phyloP scores from a whole-genome alignment of 2,888 invertebrate genomes.

The Chymomyza fuscimana region DNA sequence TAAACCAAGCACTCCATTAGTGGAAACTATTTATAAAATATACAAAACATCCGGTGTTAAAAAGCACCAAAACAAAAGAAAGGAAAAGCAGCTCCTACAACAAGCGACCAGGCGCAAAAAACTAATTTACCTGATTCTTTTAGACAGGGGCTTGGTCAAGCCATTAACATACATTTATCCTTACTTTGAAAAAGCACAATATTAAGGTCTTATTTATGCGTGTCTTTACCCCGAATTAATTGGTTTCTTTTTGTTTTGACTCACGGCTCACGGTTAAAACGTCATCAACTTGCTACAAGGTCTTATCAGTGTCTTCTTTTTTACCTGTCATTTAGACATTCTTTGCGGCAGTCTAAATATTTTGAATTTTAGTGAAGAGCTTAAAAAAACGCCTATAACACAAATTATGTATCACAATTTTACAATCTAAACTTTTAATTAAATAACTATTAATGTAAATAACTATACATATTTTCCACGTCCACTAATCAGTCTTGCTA shows the following conservation, averaged over 20 bases:
- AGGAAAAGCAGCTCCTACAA: constrained; percentile 10
- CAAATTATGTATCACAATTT: not conserved
- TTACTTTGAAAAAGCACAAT: too few species aligned
- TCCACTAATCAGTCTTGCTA: constrained; percentile 42
- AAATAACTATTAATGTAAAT: constrained; percentile 13
- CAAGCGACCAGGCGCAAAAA: not conserved
- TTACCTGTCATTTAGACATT: constrained; percentile 33
- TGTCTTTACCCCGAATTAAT: constrained; percentile 9
- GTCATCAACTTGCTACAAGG: not conserved
- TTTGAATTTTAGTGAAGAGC: not conserved
- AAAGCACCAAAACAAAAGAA: not conserved
- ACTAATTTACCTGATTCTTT: not conserved
- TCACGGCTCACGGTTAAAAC: too few species aligned
- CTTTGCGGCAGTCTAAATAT: not conserved
- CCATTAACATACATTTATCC: not conserved
- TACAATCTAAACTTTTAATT: not conserved
- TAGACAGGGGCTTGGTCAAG: not conserved
- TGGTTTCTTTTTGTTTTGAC: not conserved
- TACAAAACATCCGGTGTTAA: not conserved
- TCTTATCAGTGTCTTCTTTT: not conserved
- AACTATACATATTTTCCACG: constrained; percentile 30
- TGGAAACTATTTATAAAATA: not conserved
- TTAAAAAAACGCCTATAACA: not conserved
- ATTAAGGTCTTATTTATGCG: not conserved
- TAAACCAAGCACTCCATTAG: constrained; percentile 17